Evolutionary conservation across 2,113 vertebrate genomes (phyloP).

Genomic region (Elanus axillaris): DNA sequence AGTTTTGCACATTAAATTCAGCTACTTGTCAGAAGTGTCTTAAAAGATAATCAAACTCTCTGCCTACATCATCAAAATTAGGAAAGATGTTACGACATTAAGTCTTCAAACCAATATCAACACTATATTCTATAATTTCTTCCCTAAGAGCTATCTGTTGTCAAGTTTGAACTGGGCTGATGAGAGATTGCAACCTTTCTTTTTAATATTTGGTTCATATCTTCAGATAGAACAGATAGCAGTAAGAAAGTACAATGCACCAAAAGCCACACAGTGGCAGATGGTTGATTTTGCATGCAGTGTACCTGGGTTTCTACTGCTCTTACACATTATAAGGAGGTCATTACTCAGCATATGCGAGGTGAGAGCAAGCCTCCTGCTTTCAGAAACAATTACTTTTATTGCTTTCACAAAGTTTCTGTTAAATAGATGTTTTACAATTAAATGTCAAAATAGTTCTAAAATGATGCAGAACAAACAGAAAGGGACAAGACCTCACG

Average conservation of each 20-base stretch:
- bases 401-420: neutral
- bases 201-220: neutral
- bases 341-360: neutral
- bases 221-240: neutral
- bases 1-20: neutral
- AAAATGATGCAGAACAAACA: neutral
- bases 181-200: neutral
- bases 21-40: neutral
- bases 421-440: neutral
- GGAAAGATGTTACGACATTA: neutral
- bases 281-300: neutral
- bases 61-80: neutral
- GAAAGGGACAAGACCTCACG: neutral
- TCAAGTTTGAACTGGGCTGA: neutral
- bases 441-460: neutral
- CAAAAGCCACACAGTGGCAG: neutral
- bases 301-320: neutral
- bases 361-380: neutral
- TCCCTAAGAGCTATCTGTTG: neutral
- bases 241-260: neutral
- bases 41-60: neutral
- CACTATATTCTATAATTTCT: neutral
- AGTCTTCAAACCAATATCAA: neutral
- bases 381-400: neutral
- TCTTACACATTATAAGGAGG: neutral